Base-by-base conservation (phyloP, 53 echinoderm and acorn worm genomes). In the Holothuria leucospilota region DNA sequence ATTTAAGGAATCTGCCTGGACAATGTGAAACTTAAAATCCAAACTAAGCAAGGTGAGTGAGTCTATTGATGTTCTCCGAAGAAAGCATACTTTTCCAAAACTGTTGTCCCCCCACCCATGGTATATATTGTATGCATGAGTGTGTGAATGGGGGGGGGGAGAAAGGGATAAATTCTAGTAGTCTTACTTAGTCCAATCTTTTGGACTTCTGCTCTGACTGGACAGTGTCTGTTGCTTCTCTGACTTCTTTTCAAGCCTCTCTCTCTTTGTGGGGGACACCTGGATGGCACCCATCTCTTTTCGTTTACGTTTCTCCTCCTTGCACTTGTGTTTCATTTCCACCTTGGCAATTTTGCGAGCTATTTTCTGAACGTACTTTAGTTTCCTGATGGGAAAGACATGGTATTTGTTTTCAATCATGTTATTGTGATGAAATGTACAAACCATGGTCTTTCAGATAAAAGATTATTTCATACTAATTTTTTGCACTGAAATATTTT, bases 241-340 rank as follows among this genome's bases (percentile, higher is more conserved):
- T 2, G 89, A 89, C 89, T 89, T 91, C 65, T 86, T 75, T 63
- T 97, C 98, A 34, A 91, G 91, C 64, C 90, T 86, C 71, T 97
- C 98, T 14, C 92, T 88, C 84, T 96, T 96, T 18, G 89, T 94
- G 6, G 94, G 96, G 15, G 96, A 89, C 15, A 92, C 83, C 59
- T 70, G 81, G 63, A 63, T 51, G 6, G 65, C 82, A 25, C 77
- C 62, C 62, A 92, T 92, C 49, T 73, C 81, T 59, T 90, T 85
- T 24, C 69, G 64, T 21, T 90, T 90, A 9, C 91, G 94, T 29
- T 91, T 93, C 88, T 96, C 94, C 56, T 94, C 94, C 24, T 91
- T 91, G 53, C 84, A 77, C 63, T 92, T 94, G 69, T 91, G 93
- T 66, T 94, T 96, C 79, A 96, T 87, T 71, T 94, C 91, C 12